phyloP scores from a whole-genome alignment of 2,888 invertebrate species.

The Rhabditoides inermis region DNA sequence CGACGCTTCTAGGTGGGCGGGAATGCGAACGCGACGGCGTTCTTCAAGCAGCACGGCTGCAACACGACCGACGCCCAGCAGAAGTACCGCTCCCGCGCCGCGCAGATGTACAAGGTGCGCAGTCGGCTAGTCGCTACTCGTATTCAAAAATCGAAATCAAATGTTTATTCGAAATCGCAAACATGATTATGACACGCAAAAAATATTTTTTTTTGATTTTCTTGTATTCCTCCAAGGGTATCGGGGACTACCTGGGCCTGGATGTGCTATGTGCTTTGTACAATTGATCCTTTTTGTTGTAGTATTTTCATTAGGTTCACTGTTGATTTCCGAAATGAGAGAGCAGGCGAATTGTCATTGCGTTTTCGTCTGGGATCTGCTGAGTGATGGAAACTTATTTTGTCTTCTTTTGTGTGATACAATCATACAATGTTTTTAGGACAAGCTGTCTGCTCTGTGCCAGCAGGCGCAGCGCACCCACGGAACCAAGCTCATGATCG shows the following conservation, averaged over 20 bases:
- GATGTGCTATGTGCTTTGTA: no score
- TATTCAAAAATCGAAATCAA: not conserved
- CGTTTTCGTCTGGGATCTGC: no score
- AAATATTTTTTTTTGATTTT: not conserved
- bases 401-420: not conserved
- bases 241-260: no score
- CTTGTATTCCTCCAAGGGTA: not conserved
- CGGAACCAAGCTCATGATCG: slow-evolving; percentile 69
- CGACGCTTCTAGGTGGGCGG: slow-evolving; percentile 98
- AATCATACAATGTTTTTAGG: slow-evolving; percentile 57
- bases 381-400: no score
- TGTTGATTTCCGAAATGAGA: no score
- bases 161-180: no score
- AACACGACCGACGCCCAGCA: slow-evolving; percentile 83
- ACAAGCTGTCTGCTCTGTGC: slow-evolving; percentile 75
- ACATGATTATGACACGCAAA: no score
- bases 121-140: not conserved
- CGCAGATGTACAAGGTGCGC: slow-evolving; percentile 68
- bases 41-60: slow-evolving; percentile 87
- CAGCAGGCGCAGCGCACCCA: slow-evolving; percentile 78
- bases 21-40: slow-evolving; percentile 73
- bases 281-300: no score
- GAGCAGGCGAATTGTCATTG: no score
- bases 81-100: slow-evolving; percentile 91
- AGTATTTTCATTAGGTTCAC: no score